phyloP scores from a whole-genome alignment of 2,888 invertebrate species.

The Diarsia brunnea region DNA sequence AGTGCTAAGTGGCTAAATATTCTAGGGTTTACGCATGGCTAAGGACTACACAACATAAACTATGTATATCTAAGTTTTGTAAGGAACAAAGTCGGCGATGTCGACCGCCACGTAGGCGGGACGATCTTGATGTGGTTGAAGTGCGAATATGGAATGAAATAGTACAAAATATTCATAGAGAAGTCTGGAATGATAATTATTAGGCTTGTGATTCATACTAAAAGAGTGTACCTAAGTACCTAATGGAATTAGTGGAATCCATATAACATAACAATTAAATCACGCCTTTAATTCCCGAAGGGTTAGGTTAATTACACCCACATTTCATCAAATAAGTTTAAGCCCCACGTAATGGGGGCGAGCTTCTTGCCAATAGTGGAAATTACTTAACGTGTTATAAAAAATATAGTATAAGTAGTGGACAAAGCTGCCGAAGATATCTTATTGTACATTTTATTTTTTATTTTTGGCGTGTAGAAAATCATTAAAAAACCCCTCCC shows the following conservation, averaged over 20 bases:
- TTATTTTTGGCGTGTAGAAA: no score
- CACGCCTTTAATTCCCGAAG: no score
- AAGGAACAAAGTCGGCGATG: not conserved
- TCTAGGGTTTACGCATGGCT: not conserved
- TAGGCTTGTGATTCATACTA: not conserved
- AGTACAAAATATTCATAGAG: not conserved
- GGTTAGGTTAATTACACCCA: no score
- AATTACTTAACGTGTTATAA: not conserved
- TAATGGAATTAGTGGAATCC: no score
- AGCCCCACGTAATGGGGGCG: no score
- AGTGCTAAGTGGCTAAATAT: not conserved
- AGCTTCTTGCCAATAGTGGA: no score
- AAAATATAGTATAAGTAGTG: not conserved
- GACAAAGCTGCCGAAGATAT: not conserved
- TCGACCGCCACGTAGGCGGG: slow-evolving; percentile 11
- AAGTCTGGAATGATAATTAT: not conserved
- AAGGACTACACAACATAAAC: not conserved
- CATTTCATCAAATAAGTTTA: no score
- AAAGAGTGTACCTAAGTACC: not conserved
- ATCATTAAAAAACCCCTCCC: no score
- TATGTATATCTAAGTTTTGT: not conserved
- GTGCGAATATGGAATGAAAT: slow-evolving; percentile 9
- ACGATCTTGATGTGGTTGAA: slow-evolving; percentile 30
- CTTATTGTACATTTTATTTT: no score
- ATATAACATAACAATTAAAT: no score